phyloP scores from a whole-genome alignment of 2,113 vertebrate genomes.

The Lepus americanus region DNA sequence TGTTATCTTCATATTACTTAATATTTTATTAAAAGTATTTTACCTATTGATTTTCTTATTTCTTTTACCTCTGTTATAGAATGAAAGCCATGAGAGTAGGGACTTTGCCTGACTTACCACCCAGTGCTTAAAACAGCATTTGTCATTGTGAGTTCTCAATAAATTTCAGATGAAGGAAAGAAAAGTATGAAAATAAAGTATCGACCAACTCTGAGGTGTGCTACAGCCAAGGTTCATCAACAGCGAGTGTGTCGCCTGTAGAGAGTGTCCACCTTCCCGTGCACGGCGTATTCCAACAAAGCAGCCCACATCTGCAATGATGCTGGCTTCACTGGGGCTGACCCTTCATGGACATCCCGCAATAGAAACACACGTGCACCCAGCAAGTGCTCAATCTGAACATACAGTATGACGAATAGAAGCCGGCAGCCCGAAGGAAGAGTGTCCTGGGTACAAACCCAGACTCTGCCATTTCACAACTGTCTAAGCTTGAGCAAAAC shows the following conservation, averaged over 20 bases:
- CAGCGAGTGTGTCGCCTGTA: not conserved
- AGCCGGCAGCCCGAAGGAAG: rapidly evolving
- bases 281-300: not conserved
- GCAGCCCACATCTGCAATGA: no score
- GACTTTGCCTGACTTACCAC: not conserved
- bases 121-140: not conserved
- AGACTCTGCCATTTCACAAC: not conserved
- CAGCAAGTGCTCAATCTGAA: not conserved
- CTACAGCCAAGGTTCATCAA: not conserved
- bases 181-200: not conserved
- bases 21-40: not conserved
- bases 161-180: not conserved
- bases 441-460: no score
- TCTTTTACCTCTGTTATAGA: not conserved
- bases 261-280: no score
- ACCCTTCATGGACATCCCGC: not conserved
- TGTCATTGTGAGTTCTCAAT: not conserved
- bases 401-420: not conserved
- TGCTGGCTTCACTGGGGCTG: not conserved
- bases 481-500: not conserved
- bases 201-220: not conserved
- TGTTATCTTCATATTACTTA: not conserved
- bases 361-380: not conserved
- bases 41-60: not conserved
- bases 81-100: not conserved